Evolutionary conservation across 92 coral and sea anemone species (phyloP).

Genomic region (Paramuricea clavata): DNA sequence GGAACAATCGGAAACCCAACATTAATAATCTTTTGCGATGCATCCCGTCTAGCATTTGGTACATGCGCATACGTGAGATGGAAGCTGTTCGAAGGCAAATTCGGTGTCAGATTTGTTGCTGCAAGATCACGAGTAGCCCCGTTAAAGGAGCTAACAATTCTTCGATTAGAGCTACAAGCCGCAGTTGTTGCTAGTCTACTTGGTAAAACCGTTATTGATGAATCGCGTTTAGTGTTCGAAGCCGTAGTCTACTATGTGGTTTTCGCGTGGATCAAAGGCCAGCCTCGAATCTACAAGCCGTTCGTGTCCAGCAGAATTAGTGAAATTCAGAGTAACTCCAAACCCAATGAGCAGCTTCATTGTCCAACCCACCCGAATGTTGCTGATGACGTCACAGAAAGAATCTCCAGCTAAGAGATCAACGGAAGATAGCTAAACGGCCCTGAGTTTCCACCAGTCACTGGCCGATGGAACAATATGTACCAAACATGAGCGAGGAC

Average conservation of each 20-base stretch:
- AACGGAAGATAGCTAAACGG: background rate
- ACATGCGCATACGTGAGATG: slow-evolving; percentile 62
- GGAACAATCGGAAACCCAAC: slow-evolving; percentile 30
- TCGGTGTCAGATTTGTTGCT: slow-evolving; percentile 50
- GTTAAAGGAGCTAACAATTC: slow-evolving; percentile 73
- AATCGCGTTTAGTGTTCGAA: slow-evolving; percentile 13
- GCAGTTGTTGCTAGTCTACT: slow-evolving; percentile 53
- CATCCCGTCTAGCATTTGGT: slow-evolving; percentile 59
- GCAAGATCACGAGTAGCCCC: slow-evolving; percentile 79
- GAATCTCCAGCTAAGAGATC: background rate
- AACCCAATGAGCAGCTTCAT: background rate
- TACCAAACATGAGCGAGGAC: background rate
- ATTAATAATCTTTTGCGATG: slow-evolving; percentile 47
- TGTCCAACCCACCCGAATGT: background rate
- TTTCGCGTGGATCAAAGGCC: slow-evolving; percentile 10
- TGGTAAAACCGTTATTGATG: slow-evolving; percentile 26
- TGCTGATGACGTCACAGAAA: background rate
- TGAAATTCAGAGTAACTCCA: background rate
- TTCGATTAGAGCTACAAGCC: slow-evolving; percentile 64
- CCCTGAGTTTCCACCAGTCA: background rate
- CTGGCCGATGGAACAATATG: background rate
- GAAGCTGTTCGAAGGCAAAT: slow-evolving; percentile 27
- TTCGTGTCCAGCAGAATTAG: background rate
- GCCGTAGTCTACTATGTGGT: background rate
- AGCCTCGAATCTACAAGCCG: background rate